Conservation (phyloP, 2,113 vertebrate species). For the Bagarius yarrelli region DNA sequence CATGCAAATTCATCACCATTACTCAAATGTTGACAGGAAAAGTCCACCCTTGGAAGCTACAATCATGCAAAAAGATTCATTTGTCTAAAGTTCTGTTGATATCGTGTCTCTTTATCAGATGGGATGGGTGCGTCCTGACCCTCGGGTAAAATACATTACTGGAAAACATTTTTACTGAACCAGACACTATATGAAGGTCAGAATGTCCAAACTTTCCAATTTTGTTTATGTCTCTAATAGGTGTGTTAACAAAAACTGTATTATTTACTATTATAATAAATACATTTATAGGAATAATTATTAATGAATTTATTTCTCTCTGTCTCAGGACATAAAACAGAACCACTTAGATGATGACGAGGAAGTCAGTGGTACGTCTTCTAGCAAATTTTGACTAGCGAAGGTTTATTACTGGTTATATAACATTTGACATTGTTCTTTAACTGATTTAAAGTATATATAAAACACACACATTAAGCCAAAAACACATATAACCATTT, state of each 20-base stretch:
- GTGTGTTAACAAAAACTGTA: too few relatives aligned
- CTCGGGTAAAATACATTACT: neutral
- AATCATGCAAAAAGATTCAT: too few relatives aligned
- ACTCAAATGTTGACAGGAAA: neutral
- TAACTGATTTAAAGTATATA: neutral
- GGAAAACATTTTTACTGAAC: neutral
- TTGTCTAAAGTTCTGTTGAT: neutral
- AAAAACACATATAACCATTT: too few relatives aligned
- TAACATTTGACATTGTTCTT: neutral
- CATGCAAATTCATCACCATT: neutral
- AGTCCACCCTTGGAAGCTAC: neutral
- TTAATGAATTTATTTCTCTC: neutral
- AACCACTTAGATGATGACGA: conserved; percentile 57
- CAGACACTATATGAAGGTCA: conserved; percentile 67
- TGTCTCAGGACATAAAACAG: conserved; percentile 44
- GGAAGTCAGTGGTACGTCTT: conserved; percentile 74
- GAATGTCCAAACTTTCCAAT: neutral
- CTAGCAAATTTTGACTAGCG: conserved; percentile 59
- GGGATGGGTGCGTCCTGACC: neutral
- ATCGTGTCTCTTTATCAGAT: neutral
- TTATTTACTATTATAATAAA: too few relatives aligned
- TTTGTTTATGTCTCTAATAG: neutral
- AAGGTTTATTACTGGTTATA: conserved; percentile 63
- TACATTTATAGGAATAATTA: too few relatives aligned
- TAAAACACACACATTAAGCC: too few relatives aligned